Base-by-base conservation (phyloP, 2,888 invertebrate genomes). In the Spisula subtruncata region DNA sequence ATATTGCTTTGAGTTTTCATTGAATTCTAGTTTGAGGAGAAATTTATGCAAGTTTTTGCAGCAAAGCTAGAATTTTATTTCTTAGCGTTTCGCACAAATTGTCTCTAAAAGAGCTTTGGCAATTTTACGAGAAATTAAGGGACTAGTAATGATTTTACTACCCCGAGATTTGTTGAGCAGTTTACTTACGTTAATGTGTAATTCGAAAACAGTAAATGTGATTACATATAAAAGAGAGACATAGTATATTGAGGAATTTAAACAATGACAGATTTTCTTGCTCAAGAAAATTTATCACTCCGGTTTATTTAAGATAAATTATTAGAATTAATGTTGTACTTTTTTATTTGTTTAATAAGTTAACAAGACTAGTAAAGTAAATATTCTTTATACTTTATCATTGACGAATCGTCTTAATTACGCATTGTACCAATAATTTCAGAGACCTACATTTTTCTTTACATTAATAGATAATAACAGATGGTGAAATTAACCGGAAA, bases 91-190 rank as follows among this genome's bases (percentile, higher is more conserved):
- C 83, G 29, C 71, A 60, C 60, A 82, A 90, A 90, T 90, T 87
- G 90, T 89, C 87, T 86, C 89, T 79, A 87, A 83, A 80, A 81
- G 66, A 86, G 79, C 90, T 91, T 91, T 91, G 91, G 92, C 91
- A 92, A 90, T 93, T 92, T 86, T 90, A 90, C 80, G 85, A 81
- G 71, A 92, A 92, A 81, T 32, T 90, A 87, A 91, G 86, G 85
- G 75, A 35, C 12, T 35, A 20, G 16, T 18, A 18, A 32, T 75
- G 18, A 18, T 35, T 75, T 75, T 75, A 35, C 75, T 35, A 32
- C 75, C 25, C 18, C 14, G n/a, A 89, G 82, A 86, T 86, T 82
- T 51, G 54, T 89, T 60, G 51, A 71, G 83, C 66, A 46, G 81
- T 29, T 41, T 51, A 54, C 71, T 66, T 85, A 85, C 81, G 86